Evolutionary conservation across 2,888 invertebrate species (phyloP).

Genomic region (Coenonympha arcania): DNA sequence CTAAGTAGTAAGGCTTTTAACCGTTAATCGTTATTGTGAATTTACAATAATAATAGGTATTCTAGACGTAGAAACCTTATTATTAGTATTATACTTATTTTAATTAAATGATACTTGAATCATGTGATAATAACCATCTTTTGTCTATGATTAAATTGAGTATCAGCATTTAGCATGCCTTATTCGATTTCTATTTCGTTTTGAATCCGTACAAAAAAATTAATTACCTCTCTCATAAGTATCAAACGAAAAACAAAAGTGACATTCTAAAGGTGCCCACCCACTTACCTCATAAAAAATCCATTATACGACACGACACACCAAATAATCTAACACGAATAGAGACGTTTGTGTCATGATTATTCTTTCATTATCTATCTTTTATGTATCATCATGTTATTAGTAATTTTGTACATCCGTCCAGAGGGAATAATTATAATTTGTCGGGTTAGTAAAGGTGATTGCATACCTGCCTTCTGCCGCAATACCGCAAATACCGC

Average conservation of each 20-base stretch:
- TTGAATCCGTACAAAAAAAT: not conserved
- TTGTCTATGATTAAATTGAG: too few relatives aligned
- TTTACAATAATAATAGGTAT: too few relatives aligned
- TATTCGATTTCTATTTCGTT: not conserved
- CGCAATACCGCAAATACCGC: not conserved
- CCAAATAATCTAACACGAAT: constrained; percentile 1
- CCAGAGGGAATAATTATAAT: constrained; percentile 1
- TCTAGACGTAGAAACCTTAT: too few relatives aligned
- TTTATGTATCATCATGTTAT: not conserved
- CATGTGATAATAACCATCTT: too few relatives aligned
- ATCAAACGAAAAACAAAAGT: constrained; percentile 5
- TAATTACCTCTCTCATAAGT: not conserved
- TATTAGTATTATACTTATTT: too few relatives aligned
- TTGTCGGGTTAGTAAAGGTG: constrained; percentile 1
- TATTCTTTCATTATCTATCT: not conserved
- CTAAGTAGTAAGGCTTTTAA: too few relatives aligned
- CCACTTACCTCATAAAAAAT: not conserved
- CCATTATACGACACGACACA: constrained; percentile 9
- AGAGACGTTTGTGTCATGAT: constrained; percentile 12
- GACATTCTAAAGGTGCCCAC: not conserved
- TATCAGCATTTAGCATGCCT: too few relatives aligned
- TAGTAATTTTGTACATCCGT: constrained; percentile 8
- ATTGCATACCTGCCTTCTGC: too few relatives aligned
- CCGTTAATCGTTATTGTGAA: too few relatives aligned
- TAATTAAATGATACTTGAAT: too few relatives aligned